Evolutionary conservation across 2,113 vertebrate species (phyloP).

Genomic region (Austrofundulus limnaeus): DNA sequence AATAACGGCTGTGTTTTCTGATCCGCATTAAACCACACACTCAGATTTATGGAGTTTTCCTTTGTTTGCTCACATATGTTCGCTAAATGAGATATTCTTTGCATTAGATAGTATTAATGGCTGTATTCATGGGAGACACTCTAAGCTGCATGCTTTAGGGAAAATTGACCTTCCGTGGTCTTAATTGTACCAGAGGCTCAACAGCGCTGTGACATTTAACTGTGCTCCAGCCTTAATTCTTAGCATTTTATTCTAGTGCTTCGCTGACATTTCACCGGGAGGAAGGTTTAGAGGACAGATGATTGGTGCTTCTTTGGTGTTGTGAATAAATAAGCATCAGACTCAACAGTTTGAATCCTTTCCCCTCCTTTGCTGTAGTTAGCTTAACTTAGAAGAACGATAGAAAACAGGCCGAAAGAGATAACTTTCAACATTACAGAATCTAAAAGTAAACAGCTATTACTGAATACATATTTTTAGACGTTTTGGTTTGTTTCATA

Average conservation of each 20-base stretch:
- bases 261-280: slow-evolving; percentile 66
- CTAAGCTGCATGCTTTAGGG: slow-evolving; percentile 55
- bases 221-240: slow-evolving; percentile 65
- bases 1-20: slow-evolving; percentile 25
- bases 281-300: slow-evolving; percentile 50
- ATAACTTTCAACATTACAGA: background rate
- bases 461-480: too few relatives aligned
- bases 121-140: slow-evolving; percentile 47
- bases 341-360: too few relatives aligned
- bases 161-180: slow-evolving; percentile 71
- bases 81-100: slow-evolving; percentile 38
- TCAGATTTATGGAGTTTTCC: slow-evolving; percentile 1
- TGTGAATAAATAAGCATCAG: slow-evolving; percentile 57
- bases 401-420: background rate
- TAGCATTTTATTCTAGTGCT: slow-evolving; percentile 64
- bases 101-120: slow-evolving; percentile 65
- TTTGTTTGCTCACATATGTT: slow-evolving; percentile 15
- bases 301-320: slow-evolving; percentile 31
- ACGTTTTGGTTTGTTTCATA: too few relatives aligned
- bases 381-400: background rate
- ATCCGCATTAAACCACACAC: slow-evolving; percentile 31
- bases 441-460: too few relatives aligned
- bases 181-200: slow-evolving; percentile 72
- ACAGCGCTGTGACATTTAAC: slow-evolving; percentile 69
- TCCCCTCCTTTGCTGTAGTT: background rate